Conservation (phyloP, 2,113 vertebrate species). For the Stictonetta naevosa region DNA sequence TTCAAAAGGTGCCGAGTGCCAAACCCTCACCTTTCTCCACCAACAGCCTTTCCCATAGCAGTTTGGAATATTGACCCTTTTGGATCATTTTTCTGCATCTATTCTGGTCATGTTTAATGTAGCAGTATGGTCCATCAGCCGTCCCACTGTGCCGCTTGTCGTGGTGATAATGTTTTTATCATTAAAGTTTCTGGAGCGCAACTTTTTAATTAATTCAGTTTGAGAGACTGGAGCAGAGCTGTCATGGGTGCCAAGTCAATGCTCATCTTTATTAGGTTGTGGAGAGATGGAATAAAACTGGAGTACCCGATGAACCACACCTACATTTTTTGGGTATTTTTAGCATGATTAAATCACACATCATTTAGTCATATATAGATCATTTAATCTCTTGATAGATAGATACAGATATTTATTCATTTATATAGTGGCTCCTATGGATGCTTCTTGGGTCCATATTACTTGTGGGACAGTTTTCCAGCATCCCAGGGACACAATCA, state of each 20-base stretch:
- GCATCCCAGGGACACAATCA: neutral
- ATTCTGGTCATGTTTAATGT: neutral
- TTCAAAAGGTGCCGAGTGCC: neutral
- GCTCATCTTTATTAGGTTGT: neutral
- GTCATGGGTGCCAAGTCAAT: neutral
- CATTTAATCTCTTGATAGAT: neutral
- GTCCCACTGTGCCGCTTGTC: neutral
- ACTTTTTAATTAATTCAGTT: neutral
- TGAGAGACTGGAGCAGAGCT: neutral
- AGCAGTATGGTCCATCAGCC: neutral
- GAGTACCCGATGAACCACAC: neutral
- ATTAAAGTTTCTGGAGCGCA: neutral
- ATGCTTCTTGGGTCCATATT: neutral
- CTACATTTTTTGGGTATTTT: neutral
- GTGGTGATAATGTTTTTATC: neutral
- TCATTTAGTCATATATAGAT: neutral
- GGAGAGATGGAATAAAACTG: neutral
- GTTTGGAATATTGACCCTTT: neutral
- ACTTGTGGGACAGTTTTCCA: neutral
- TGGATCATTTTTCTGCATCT: neutral
- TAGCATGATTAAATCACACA: neutral
- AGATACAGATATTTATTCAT: neutral
- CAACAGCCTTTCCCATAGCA: neutral
- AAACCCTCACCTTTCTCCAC: neutral
- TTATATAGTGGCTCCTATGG: neutral